Evolutionary conservation across 2,113 vertebrate species (phyloP).

Genomic region (Piliocolobus tephrosceles): DNA sequence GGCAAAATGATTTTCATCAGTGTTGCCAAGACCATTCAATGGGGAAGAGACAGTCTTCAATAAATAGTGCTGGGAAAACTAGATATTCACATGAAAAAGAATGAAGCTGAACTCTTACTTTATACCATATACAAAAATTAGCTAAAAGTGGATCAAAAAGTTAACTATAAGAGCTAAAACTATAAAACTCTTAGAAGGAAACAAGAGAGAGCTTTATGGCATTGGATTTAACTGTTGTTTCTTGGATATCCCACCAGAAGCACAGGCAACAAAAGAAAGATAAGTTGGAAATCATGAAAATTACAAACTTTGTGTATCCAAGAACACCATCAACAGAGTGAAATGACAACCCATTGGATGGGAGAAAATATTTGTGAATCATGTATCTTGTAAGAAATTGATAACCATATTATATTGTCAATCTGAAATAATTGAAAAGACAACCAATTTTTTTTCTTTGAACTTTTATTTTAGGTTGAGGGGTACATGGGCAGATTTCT

Average conservation of each 20-base stretch:
- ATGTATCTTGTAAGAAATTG: not conserved
- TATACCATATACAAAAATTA: not conserved
- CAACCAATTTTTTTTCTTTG: no score
- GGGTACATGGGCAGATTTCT: no score
- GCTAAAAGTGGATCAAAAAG: not conserved
- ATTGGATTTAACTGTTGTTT: not conserved
- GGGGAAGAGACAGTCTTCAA: not conserved
- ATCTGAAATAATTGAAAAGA: no score
- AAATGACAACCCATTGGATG: not conserved
- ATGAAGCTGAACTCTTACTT: not conserved
- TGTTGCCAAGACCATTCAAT: not conserved
- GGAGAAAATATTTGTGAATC: not conserved
- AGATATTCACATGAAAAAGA: not conserved
- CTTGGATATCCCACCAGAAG: not conserved
- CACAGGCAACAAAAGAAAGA: not conserved
- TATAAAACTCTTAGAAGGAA: not conserved
- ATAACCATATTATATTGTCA: not conserved
- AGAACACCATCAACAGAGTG: not conserved
- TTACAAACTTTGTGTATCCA: not conserved
- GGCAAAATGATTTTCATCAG: not conserved
- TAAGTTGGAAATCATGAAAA: not conserved
- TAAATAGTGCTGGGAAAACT: not conserved
- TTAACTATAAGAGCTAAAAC: not conserved
- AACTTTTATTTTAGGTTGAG: no score
- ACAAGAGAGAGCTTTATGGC: not conserved